Evolutionary conservation across 2,113 vertebrate genomes (phyloP), one percentile per base, ranked within the genome.

Genomic region (Melanocharis versteri): DNA sequence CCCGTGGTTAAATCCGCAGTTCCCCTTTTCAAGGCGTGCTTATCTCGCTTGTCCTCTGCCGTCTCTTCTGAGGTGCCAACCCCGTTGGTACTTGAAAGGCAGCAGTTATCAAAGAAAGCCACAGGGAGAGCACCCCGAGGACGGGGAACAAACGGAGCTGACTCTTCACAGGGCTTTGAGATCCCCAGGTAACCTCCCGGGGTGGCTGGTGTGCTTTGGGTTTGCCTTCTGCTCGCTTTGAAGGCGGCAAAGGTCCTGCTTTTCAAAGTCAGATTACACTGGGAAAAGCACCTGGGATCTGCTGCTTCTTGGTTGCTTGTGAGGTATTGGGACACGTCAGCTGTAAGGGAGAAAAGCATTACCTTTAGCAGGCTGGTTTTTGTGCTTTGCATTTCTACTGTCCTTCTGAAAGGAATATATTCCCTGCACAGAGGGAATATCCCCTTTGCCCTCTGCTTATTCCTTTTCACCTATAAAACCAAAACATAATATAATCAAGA

Each of bases 11-110:
- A 83, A 87, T 27, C 61, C 16, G 8, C 30, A 89, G 93, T 96
- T 97, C 95, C 95, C 87, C 58, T 96, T 96, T 96, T 94, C 82
- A 47, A 4, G 39, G 48, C 17, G 2, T 26, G 62, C 75, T 94
- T 91, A 64, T 87, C 91, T 93, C 20, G 2, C 75, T 60, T n/a
- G 60, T 23, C 76, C 75, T 89, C 75, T 83, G 92, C 91, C 92
- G 37, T 95, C 84, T 5, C 35, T 48, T 44, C 40, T 51, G 79
- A 80, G 82, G 71, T n/a, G 2, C 73, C 93, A 7, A 14, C 71
- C 93, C 9, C 42, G 7, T 5, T 51, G 77, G 70, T 10, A 5
- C 82, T 93, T 22, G 47, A 87, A 39, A 42, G 62, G 28, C 81
- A 95, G 88, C 87, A 85, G 90, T 73, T 93, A 47, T 20, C 31